Evolutionary conservation across 2,888 invertebrate genomes (phyloP).

Genomic region (Trichopria drosophilae): DNA sequence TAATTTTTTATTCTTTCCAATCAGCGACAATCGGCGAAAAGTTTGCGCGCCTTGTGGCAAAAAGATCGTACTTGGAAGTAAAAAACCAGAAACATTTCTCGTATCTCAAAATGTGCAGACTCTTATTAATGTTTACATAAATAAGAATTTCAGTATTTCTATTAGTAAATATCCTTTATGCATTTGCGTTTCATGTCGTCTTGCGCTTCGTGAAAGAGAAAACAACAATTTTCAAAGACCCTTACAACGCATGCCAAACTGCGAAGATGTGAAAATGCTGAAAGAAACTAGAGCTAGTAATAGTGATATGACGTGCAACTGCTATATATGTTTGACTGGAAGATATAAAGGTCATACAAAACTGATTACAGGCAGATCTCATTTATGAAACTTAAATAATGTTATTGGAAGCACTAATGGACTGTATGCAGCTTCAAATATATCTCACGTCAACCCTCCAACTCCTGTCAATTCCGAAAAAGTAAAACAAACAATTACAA

Average conservation of each 20-base stretch:
- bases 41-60: too few relatives aligned
- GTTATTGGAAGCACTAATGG: not conserved
- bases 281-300: slow-evolving; percentile 4
- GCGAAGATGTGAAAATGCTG: slow-evolving; percentile 1
- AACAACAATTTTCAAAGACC: slow-evolving; percentile 2
- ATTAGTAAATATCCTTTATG: slow-evolving; percentile 1
- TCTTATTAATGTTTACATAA: not conserved
- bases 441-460: too few relatives aligned
- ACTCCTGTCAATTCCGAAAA: too few relatives aligned
- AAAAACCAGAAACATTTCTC: not conserved
- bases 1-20: too few relatives aligned
- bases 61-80: not conserved
- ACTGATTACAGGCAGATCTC: not conserved
- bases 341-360: not conserved
- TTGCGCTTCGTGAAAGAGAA: slow-evolving; percentile 1
- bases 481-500: too few relatives aligned
- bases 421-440: not conserved
- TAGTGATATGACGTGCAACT: slow-evolving; percentile 4
- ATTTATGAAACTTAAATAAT: not conserved
- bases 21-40: not conserved
- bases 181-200: slow-evolving; percentile 7
- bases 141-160: slow-evolving; percentile 2
- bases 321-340: not conserved
- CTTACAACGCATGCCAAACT: slow-evolving; percentile 9
- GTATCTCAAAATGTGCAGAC: not conserved